Conservation (phyloP, 1,140 invertebrate genomes). For the Drosophila lacteicornis region DNA sequence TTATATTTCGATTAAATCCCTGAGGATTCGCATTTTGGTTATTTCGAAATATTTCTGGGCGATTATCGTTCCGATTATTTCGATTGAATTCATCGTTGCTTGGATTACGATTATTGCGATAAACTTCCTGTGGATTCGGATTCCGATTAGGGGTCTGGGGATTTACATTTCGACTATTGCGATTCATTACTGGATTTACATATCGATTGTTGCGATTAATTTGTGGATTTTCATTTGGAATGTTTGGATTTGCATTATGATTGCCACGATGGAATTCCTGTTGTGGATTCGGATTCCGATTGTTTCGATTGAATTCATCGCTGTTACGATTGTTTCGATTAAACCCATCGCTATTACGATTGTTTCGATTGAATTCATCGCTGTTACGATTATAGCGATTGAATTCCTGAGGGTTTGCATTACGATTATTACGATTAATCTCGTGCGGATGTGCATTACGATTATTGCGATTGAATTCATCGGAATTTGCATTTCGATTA, state of each 20-base stretch:
- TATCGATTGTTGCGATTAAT: not conserved
- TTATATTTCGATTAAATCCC: not conserved
- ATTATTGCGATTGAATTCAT: not conserved
- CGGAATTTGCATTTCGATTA: not conserved
- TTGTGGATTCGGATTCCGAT: not conserved
- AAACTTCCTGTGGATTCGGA: too few species aligned
- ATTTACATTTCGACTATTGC: too few species aligned
- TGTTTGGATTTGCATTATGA: not conserved
- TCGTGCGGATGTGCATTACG: not conserved
- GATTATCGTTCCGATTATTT: not conserved
- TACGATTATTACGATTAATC: not conserved
- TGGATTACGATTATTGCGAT: not conserved
- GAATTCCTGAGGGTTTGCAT: not conserved
- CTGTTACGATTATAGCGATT: not conserved
- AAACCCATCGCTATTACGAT: constrained; percentile 3
- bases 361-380: constrained; percentile 3
- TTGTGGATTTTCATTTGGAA: not conserved
- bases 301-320: not conserved
- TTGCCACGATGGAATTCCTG: not conserved
- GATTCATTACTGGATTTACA: not conserved
- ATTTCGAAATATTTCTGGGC: not conserved
- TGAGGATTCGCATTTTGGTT: not conserved
- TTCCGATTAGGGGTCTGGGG: too few species aligned
- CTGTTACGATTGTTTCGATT: not conserved
- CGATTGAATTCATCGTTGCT: not conserved